Conservation (phyloP, 1,140 invertebrate genomes). For the Drosophila littoralis region DNA sequence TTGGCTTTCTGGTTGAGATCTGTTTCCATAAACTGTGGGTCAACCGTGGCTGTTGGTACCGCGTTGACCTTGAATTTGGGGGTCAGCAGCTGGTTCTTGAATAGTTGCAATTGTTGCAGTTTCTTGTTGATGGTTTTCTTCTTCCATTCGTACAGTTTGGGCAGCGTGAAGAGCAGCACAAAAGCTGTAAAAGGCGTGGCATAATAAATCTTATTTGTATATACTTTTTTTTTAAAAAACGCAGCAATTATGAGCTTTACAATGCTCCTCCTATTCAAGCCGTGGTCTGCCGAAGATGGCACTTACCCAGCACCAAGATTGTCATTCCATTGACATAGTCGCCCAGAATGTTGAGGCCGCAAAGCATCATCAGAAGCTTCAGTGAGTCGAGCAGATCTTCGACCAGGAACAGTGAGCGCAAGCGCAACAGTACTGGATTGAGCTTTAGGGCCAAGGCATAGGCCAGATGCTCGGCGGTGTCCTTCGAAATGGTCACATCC, state of each 20-base stretch:
- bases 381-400: slow-evolving; percentile 54
- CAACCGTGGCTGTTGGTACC: slow-evolving; percentile 16
- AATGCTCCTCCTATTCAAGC: too few species aligned
- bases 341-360: slow-evolving; percentile 53
- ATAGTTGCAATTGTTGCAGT: slow-evolving; percentile 16
- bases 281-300: too few species aligned
- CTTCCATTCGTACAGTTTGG: slow-evolving; percentile 58
- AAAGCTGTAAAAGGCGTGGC: slow-evolving; percentile 17
- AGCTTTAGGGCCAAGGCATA: slow-evolving; percentile 28
- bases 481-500: slow-evolving; percentile 46
- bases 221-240: too few species aligned
- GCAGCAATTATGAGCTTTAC: too few species aligned
- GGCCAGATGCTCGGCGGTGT: slow-evolving; percentile 40
- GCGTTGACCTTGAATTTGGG: background rate
- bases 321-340: slow-evolving; percentile 60
- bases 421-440: slow-evolving; percentile 28
- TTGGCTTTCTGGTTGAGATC: background rate
- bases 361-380: slow-evolving; percentile 44
- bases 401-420: slow-evolving; percentile 44
- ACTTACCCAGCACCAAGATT: slow-evolving; percentile 55
- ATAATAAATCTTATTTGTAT: too few species aligned
- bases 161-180: slow-evolving; percentile 57
- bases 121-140: slow-evolving; percentile 37
- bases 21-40: background rate
- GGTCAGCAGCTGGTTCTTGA: slow-evolving; percentile 12